Evolutionary conservation across 2,888 invertebrate genomes (phyloP), one percentile per base, ranked within the genome.

Genomic region (Cremastinae sp.): DNA sequence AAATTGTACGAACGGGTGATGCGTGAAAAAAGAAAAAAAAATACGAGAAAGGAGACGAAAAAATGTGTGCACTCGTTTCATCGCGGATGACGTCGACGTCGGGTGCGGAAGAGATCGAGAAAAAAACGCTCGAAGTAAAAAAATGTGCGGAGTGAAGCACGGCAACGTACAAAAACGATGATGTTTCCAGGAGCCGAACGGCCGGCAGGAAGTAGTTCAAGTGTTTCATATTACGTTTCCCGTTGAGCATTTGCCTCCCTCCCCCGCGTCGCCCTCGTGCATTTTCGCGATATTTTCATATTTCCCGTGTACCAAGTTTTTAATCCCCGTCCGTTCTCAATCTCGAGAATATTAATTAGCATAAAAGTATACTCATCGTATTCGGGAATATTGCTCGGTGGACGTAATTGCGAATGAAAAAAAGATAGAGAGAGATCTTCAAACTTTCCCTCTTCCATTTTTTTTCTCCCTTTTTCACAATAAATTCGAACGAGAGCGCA

Each of bases 141-240:
- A 64, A 74, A 58, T 54, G 70, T 62, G 78, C 68, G 68, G 59
- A 71, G 62, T 49, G 76, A 71, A 64, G 49, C 69, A 62, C 20
- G 65, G 12, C 56, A 70, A 45, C 34, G 49, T 54, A 59, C 49
- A 68, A 72, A 72, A 74, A 76, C n/a, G n/a, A n/a, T 74, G 73
- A 77, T 75, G 70, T 79, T 79, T 75, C 59, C 59, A 61, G 28
- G 69, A 53, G 73, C 65, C 69, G 73, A 76, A 76, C 65, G 73
- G 69, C 59, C 76, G 58, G 59, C 61, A 62, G 74, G 77, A 80
- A 80, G 80, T 80, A 80, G 80, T 80, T 80, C 80, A 80, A 80
- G 80, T 79, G 79, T 80, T 78, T 80, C 78, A 81, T 81, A 73
- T 73, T 73, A 76, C 76, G 69, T 65, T 41, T 65, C 65, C 47